Conservation (phyloP, 1,140 invertebrate species). For the Bombus waltoni region DNA sequence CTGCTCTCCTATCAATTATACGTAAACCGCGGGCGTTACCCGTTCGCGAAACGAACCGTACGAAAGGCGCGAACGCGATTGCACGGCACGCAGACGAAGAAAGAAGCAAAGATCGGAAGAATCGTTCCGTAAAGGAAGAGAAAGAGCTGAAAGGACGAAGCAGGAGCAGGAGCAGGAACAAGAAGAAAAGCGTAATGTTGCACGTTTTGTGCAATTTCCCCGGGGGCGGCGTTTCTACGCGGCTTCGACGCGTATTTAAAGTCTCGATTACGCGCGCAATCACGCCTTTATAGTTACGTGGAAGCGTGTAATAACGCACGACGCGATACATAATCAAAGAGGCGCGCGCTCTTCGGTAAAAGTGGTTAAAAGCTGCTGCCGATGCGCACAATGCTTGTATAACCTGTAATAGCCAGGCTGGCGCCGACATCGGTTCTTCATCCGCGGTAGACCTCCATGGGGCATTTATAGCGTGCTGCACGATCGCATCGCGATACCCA, state of each 20-base stretch:
- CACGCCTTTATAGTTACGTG: slow-evolving; percentile 55
- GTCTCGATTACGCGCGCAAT: slow-evolving; percentile 52
- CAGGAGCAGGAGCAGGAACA: slow-evolving; percentile 6
- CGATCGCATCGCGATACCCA: slow-evolving; percentile 31
- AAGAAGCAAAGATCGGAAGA: not conserved
- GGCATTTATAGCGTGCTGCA: slow-evolving; percentile 54
- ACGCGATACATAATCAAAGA: slow-evolving; percentile 63
- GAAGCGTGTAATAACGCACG: slow-evolving; percentile 60
- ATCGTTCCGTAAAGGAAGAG: not conserved
- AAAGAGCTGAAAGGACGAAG: not conserved
- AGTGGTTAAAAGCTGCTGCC: slow-evolving; percentile 33
- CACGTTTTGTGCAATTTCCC: slow-evolving; percentile 42
- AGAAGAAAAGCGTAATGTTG: not conserved
- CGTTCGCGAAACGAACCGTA: not conserved
- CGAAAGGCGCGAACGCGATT: not conserved
- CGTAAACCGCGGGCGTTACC: not conserved
- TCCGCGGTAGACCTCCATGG: slow-evolving; percentile 24
- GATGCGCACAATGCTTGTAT: slow-evolving; percentile 53
- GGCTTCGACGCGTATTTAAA: slow-evolving; percentile 50
- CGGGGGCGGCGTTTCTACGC: slow-evolving; percentile 25
- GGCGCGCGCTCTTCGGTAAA: slow-evolving; percentile 28
- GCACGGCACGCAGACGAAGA: too few species aligned
- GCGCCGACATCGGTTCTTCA: slow-evolving; percentile 70
- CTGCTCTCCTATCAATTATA: slow-evolving; percentile 12
- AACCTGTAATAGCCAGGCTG: slow-evolving; percentile 69